Base-by-base conservation (phyloP, 2,888 invertebrate species). In the Agrenia bidenticulata region DNA sequence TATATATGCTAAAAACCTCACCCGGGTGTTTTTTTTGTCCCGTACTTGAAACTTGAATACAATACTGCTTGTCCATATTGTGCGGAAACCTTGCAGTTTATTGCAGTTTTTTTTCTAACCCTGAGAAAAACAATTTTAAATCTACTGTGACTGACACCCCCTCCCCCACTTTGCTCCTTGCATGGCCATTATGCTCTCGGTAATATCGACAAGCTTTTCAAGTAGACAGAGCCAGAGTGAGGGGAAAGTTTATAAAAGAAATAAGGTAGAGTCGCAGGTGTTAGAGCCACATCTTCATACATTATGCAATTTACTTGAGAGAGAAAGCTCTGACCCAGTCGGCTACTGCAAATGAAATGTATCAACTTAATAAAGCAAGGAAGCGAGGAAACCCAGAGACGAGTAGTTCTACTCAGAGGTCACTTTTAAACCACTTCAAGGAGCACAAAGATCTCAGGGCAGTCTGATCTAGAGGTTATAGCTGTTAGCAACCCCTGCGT, bases 301-400 rank as follows among this genome's bases (percentile, higher is more conserved):
- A 59, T 64, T 64, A 64, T 64, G 64, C 64, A 64, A 57, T 63
- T 58, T 63, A 58, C 57, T 50, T 24, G 45, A 63, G 49, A 57
- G 69, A 57, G 69, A 60, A 64, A 54, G 53, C 41, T 57, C 19
- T 19, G 27, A 27, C 7, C 55, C 55, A 32, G 19, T 2, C 2
- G 13, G 57, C 19, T 37, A 57, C 41, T 57, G 37, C 21, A 57
- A 57, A 57, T 41, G 39, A 55, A 57, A 39, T 57, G 41, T 57
- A 9, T 39, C 7, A 21, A 24, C 24, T 51, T 24, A 32, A n/a
- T n/a, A n/a, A n/a, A n/a, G n/a, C n/a, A n/a, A n/a, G n/a, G n/a
- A n/a, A n/a, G n/a, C n/a, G n/a, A n/a, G n/a, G n/a, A n/a, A n/a
- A n/a, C n/a, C n/a, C n/a, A n/a, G n/a, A n/a, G n/a, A n/a, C n/a